A percentile compares a stretch with the other conserved stretches of the same genome.
phyloP scores from a whole-genome alignment of 2,888 invertebrate species.

The Eupithecia pulchellata region DNA sequence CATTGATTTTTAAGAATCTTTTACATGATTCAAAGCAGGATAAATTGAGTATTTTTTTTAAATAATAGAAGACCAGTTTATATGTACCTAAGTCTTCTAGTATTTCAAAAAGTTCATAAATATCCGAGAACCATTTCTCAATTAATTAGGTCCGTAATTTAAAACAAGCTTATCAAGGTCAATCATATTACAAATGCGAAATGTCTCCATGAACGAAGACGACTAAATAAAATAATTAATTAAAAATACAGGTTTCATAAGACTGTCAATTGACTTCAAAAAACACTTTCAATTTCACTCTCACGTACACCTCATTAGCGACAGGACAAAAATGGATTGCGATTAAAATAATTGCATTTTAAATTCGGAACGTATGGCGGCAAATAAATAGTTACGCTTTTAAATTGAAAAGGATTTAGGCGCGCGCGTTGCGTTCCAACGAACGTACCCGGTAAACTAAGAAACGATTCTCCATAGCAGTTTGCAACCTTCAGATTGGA shows the following conservation, averaged over 20 bases:
- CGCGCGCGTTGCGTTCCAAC: conserved; percentile 57
- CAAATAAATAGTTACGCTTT: conserved; percentile 40
- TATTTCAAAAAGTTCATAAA: neutral
- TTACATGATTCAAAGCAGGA: neutral
- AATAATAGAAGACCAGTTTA: neutral
- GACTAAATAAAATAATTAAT: conserved; percentile 17
- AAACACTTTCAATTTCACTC: conserved; percentile 38
- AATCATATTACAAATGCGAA: conserved; percentile 24
- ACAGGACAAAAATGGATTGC: conserved; percentile 26
- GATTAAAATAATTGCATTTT: conserved; percentile 10
- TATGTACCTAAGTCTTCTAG: neutral
- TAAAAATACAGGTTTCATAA: conserved; percentile 14
- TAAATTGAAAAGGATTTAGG: conserved; percentile 53
- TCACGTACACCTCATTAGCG: conserved; percentile 38
- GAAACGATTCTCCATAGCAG: conserved; percentile 69
- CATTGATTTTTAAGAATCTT: neutral
- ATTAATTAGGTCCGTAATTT: conserved; percentile 22
- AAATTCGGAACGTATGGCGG: neutral
- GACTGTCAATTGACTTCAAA: conserved; percentile 20
- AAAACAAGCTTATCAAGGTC: conserved; percentile 33
- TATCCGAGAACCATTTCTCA: conserved; percentile 20
- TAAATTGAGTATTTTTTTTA: neutral
- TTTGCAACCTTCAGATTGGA: conserved; percentile 81
- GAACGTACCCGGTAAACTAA: conserved; percentile 74
- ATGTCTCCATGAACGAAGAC: conserved; percentile 15